Base-by-base conservation (phyloP, 2,797 vertebrate species). In the Anabas testudineus region DNA sequence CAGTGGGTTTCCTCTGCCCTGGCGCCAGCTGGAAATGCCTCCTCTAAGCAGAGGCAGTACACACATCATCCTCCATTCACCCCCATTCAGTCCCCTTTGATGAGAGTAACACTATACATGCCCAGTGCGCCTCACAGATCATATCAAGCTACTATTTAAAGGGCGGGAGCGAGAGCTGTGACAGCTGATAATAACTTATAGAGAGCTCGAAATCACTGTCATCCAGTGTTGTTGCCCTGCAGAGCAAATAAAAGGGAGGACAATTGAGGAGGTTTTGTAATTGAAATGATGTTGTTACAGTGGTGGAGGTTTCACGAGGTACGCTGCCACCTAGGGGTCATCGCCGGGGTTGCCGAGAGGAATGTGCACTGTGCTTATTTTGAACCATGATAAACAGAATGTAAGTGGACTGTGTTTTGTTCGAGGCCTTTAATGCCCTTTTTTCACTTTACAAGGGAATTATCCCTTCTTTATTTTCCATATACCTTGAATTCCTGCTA, bases 11-110 rank as follows among this genome's bases (percentile, higher is more conserved):
- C 91, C 88, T 88, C 78, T 86, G 86, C 84, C 71, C 92, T 94
- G 94, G 93, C 94, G 93, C 94, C 94, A 94, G 90, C 87, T 91
- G 90, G 92, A 93, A 94, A 93, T 93, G 91, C 89, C 89, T 93
- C 86, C 88, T 76, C 90, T 83, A 87, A 90, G 90, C 90, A 89
- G 81, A 91, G 86, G 84, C 87, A 91, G 83, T 83, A 83, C 83
- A 92, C 89, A 87, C 91, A 91, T 90, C 90, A 88, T 89, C 90
- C 90, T 92, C 89, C 90, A 90, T 89, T 89, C 89, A 90, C 72
- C 59, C 81, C 80, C 80, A 72, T 85, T 87, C 90, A 88, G 79
- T 36, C 79, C 80, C 88, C 88, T 91, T 90, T 90, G 91, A 93
- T 89, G 91, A 67, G 68, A 81, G 91, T 91, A 92, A 93, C 87